These are phyloP conservation scores for Calephelis nemesis DNA, from an alignment of 1,140 invertebrate genomes.

Conservation along the genomic window DNA sequence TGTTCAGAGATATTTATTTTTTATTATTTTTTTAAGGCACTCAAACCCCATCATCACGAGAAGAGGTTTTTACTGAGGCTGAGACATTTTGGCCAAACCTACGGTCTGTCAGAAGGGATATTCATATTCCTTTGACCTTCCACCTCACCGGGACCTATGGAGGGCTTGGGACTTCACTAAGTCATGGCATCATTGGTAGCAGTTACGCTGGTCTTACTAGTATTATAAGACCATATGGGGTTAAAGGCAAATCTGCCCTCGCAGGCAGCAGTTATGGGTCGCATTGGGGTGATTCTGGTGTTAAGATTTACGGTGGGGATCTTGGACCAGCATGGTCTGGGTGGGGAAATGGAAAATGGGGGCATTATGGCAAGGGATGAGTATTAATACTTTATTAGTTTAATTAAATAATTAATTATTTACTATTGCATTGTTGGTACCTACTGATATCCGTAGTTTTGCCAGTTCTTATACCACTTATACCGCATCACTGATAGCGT, in stretches of 20 bases:
- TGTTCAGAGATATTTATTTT: too few species aligned
- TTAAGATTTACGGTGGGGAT: conserved; percentile 47
- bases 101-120: conserved; percentile 36
- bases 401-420: too few species aligned
- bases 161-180: conserved; percentile 27
- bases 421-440: too few species aligned
- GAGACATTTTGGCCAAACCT: conserved; percentile 60
- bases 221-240: conserved; percentile 24
- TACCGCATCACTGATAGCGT: too few species aligned
- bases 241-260: conserved; percentile 39
- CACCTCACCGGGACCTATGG: conserved; percentile 59
- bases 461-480: too few species aligned
- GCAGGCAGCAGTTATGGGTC: conserved; percentile 52
- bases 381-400: background rate
- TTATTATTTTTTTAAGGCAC: conserved; percentile 20
- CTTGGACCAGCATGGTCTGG: conserved; percentile 54
- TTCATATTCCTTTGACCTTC: conserved; percentile 61
- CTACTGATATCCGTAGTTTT: too few species aligned
- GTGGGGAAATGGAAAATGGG: conserved; percentile 72
- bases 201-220: conserved; percentile 45
- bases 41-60: conserved; percentile 26
- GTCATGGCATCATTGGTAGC: conserved; percentile 41
- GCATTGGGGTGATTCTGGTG: conserved; percentile 37
- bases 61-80: conserved; percentile 38
- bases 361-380: conserved; percentile 70